Evolutionary conservation across 2,888 invertebrate genomes (phyloP), one percentile per base, ranked within the genome.

Genomic region (Zygothrica quintamaculata): DNA sequence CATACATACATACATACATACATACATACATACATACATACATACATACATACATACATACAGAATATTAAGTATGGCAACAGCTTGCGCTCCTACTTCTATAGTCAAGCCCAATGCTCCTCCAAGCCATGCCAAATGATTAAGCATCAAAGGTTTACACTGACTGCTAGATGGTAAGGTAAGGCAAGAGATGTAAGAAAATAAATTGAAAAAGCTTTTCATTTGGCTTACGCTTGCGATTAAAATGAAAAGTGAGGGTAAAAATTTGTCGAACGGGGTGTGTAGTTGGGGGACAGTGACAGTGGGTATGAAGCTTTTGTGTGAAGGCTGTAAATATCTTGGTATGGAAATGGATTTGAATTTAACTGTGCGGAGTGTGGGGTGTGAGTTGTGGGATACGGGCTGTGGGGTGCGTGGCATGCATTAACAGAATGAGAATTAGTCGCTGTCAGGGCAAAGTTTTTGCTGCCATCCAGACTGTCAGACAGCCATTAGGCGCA

Each of bases 191-290:
- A 77, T 48, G 66, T 48, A 40, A 48, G 56, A 60, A 72, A 73
- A 69, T 81, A 81, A 84, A 81, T 84, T 84, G 85, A 81, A 84
- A 84, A 84, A 75, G 79, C 79, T 82, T 82, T 78, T 74, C 84
- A 77, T 74, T 84, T 84, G 84, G 77, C 80, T 78, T 84, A 62
- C 75, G 82, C 67, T 65, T 68, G 77, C 77, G 79, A 84, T 81
- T 79, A 84, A 81, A 79, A 68, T 79, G 81, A 77, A 84, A 81
- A 79, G 67, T 26, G 26, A 8, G 26, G 65, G 43, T 8, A 65
- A 66, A 68, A 43, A 40, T 60, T 61, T 53, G 48, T 37, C 37
- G 50, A 57, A 42, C 43, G 42, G 13, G 29, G n/a, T 47, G 34
- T 6, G n/a, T 16, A 16, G 15, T 34, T 16, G 16, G 29, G 25